phyloP scores from a whole-genome alignment of 2,888 invertebrate species.

The Calameuta pallipes region DNA sequence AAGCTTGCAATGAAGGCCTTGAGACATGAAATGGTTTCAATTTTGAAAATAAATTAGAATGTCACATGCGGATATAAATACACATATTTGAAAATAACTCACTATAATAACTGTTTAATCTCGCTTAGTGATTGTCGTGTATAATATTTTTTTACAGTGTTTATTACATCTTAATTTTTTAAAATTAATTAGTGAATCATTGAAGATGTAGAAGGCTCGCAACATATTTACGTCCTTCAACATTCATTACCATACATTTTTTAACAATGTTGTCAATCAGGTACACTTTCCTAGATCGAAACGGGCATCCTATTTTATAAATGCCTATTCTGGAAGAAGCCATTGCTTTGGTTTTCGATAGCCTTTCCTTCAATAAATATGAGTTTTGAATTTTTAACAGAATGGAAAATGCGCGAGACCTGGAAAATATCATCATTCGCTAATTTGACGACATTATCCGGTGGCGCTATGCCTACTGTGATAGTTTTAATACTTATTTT shows the following conservation, averaged over 20 bases:
- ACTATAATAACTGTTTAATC: no score
- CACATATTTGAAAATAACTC: no score
- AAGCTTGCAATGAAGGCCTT: no score
- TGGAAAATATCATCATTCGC: constrained; percentile 15
- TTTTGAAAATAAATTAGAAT: no score
- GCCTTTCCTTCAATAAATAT: constrained; percentile 13
- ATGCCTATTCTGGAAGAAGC: constrained; percentile 17
- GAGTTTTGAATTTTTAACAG: background rate
- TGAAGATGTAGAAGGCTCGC: constrained; percentile 13
- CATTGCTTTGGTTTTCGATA: constrained; percentile 11
- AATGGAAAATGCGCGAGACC: constrained; percentile 14
- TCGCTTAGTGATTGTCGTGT: no score
- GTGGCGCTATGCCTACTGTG: constrained; percentile 17
- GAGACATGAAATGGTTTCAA: background rate
- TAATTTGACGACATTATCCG: constrained; percentile 23
- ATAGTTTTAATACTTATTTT: constrained; percentile 19
- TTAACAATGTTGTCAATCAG: constrained; percentile 11
- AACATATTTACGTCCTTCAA: constrained; percentile 14
- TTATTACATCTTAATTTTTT: no score
- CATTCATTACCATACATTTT: constrained; percentile 15
- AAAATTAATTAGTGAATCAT: constrained; percentile 7
- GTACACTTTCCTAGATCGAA: constrained; percentile 8
- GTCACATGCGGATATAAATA: no score
- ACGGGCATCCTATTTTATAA: constrained; percentile 11
- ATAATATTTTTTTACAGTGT: no score